Percentiles rank a stretch among this genome's conserved stretches.
Evolutionary conservation across 1,140 invertebrate genomes (phyloP).

Genomic region (Oscheius sp.): DNA sequence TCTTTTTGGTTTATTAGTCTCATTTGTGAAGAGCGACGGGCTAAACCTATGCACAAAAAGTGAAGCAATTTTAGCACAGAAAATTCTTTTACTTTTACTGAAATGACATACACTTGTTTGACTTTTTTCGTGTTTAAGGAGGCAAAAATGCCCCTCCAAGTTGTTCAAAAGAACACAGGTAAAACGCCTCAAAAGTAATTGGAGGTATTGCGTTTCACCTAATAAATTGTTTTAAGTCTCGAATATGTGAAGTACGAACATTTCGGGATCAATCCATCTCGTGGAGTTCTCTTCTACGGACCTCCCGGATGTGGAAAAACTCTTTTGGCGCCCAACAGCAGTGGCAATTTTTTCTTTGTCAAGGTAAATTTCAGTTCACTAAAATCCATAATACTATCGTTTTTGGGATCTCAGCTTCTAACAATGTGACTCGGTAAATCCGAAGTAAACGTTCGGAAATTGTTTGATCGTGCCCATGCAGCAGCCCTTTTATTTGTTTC

Average conservation of each 20-base stretch:
- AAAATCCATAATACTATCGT: neutral
- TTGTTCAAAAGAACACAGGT: too few species aligned
- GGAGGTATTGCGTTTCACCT: too few species aligned
- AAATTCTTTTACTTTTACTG: too few species aligned
- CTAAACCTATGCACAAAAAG: too few species aligned
- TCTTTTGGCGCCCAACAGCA: conserved; percentile 93
- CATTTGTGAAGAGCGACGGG: too few species aligned
- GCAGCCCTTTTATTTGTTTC: conserved; percentile 97
- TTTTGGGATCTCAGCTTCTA: conserved; percentile 78
- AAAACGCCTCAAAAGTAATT: too few species aligned
- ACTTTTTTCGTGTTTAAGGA: too few species aligned
- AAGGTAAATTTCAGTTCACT: conserved; percentile 69
- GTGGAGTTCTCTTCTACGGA: conserved; percentile 95
- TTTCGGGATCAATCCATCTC: conserved; percentile 97
- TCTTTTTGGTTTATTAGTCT: too few species aligned
- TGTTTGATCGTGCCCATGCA: conserved; percentile 98
- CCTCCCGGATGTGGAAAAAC: conserved; percentile 88
- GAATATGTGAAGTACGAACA: conserved; percentile 93
- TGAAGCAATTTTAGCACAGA: too few species aligned
- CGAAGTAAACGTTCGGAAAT: conserved; percentile 96
- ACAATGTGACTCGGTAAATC: conserved; percentile 99
- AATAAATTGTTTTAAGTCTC: too few species aligned
- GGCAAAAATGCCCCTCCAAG: too few species aligned
- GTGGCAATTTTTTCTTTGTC: conserved; percentile 98
- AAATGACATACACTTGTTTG: too few species aligned